Evolutionary conservation across 2,797 vertebrate species (phyloP).

Genomic region (Liparis tanakae): DNA sequence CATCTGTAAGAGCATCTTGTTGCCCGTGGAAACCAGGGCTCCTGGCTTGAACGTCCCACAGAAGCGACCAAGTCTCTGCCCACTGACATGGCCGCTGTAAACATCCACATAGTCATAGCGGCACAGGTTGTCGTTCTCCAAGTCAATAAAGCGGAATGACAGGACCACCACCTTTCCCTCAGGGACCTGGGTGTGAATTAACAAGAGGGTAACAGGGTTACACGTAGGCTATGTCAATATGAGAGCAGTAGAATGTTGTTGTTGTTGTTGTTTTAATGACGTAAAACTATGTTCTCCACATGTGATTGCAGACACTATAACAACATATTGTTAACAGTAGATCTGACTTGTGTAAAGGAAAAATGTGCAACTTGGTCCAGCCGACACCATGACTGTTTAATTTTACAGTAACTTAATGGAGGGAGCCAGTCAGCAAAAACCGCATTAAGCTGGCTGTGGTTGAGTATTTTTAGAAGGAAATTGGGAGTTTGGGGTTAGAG

Average conservation of each 20-base stretch:
- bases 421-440: conserved; percentile 36
- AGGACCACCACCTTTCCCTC: conserved; percentile 95
- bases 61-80: conserved; percentile 94
- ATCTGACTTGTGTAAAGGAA: background rate
- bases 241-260: background rate
- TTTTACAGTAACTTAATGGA: conserved; percentile 39
- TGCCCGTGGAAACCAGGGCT: conserved; percentile 91
- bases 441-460: conserved; percentile 44
- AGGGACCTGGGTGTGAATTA: conserved; percentile 85
- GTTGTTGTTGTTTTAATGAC: background rate
- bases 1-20: conserved; percentile 99
- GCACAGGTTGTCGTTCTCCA: conserved; percentile 95
- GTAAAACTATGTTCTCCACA: background rate
- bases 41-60: conserved; percentile 95
- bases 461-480: conserved; percentile 52
- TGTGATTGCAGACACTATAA: background rate
- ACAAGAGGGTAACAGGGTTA: conserved; percentile 15
- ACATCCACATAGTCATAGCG: conserved; percentile 97
- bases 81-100: conserved; percentile 88
- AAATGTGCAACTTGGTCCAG: conserved; percentile 11
- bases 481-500: conserved; percentile 28
- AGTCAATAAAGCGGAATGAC: conserved; percentile 91
- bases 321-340: background rate
- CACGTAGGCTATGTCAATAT: no score
- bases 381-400: conserved; percentile 8